Base-by-base conservation (phyloP, 2,888 invertebrate genomes). In the Stenichneumon culpator region DNA sequence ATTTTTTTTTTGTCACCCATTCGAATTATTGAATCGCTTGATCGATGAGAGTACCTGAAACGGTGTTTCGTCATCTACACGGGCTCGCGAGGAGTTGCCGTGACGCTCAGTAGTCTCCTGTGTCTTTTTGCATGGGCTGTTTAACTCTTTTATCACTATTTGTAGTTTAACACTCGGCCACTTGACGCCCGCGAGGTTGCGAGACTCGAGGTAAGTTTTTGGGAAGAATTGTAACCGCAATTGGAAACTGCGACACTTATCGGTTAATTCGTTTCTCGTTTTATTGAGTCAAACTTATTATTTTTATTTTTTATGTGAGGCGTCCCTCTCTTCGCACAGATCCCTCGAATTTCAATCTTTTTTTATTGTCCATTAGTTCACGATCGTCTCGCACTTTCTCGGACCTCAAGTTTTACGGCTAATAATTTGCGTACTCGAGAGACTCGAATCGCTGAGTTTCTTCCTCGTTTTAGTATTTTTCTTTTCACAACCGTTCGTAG, bases 171-270 rank as follows among this genome's bases (percentile, higher is more conserved):
- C 90, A 89, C 89, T 90, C 88, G 91, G 91, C 90, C 90, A 89
- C 83, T 90, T 88, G 91, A 88, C 89, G 90, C 87, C 86, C 89
- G 89, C 90, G 91, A 91, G 88, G 89, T 91, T 89, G 89, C 91
- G 87, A 91, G 90, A 88, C 87, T 90, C 88, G 92, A 93, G 93
- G 93, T 93, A 93, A 93, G 93, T 93, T 92, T 90, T 90, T 89
- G 90, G 90, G 88, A 90, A 87, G 88, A 47, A 79, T 69, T 32
- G 44, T 69, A 79, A 70, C 25, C 68, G 77, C 80, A 47, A 47
- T 47, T 63, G 16, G 16, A 63, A 63, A 63, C 32, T 28, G 4
- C 63, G 32, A 60, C 22, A 78, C 67, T 73, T 73, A 73, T 77
- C 69, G 60, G 69, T 74, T 63, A 47, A 67, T 67, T 50, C n/a